phyloP scores from a whole-genome alignment of 2,888 invertebrate species.

The Dynastes hyllus region DNA sequence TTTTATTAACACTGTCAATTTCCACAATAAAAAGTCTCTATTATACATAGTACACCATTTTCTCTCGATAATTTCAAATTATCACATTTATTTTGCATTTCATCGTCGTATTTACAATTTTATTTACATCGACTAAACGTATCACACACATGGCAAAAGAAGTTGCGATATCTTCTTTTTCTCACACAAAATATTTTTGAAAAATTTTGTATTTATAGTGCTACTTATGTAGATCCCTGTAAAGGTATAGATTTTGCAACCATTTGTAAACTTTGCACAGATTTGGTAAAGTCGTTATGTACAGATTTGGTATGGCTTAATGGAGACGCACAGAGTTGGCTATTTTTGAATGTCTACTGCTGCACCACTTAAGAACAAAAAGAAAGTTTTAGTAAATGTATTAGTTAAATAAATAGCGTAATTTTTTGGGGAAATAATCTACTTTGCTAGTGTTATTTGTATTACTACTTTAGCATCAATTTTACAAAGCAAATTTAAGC shows the following conservation, averaged over 20 bases:
- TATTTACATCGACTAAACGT: slow-evolving; percentile 54
- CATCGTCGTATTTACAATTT: slow-evolving; percentile 45
- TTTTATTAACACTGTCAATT: slow-evolving; percentile 50
- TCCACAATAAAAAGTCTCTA: slow-evolving; percentile 51
- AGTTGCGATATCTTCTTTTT: slow-evolving; percentile 25
- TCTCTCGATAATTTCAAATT: slow-evolving; percentile 57
- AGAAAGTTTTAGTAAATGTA: no score
- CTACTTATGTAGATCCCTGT: slow-evolving; percentile 32
- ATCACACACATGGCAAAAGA: slow-evolving; percentile 38
- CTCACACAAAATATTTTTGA: slow-evolving; percentile 13
- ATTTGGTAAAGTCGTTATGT: not conserved
- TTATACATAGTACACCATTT: slow-evolving; percentile 49
- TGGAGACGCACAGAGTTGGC: not conserved
- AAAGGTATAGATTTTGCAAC: slow-evolving; percentile 11
- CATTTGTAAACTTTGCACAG: slow-evolving; percentile 44
- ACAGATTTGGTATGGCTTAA: no score
- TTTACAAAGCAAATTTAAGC: no score
- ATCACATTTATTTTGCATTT: slow-evolving; percentile 57
- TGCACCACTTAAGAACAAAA: no score
- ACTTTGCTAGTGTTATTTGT: no score
- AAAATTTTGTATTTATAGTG: slow-evolving; percentile 12
- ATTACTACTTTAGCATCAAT: no score
- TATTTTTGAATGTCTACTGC: not conserved
- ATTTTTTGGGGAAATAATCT: no score
- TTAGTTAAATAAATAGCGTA: no score